Conservation (phyloP, 2,888 invertebrate genomes). For the Meliscaeva auricollis region DNA sequence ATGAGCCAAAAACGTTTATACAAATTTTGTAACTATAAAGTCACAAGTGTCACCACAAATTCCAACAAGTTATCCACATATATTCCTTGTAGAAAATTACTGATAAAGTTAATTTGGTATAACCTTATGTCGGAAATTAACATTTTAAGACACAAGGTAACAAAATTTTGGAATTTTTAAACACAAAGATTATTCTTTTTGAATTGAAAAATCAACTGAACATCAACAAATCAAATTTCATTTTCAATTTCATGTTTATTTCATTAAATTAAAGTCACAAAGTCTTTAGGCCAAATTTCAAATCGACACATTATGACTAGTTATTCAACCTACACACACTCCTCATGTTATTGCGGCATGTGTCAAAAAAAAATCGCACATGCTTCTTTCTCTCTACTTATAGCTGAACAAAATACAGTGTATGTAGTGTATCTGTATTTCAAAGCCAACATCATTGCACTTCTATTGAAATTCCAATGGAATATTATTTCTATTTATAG, state of each 20-base stretch:
- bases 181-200: neutral
- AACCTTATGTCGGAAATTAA: no score
- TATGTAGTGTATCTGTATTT: neutral
- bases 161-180: neutral
- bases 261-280: neutral
- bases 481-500: conserved; percentile 68
- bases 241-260: neutral
- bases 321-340: conserved; percentile 26
- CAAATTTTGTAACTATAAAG: no score
- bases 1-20: no score
- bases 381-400: neutral
- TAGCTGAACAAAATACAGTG: neutral
- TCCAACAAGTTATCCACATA: no score
- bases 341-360: conserved; percentile 39
- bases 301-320: conserved; percentile 7
- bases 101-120: no score
- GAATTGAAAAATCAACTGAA: neutral
- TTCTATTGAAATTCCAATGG: conserved; percentile 64
- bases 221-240: conserved; percentile 2
- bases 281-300: neutral
- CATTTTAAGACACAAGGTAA: neutral
- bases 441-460: conserved; percentile 58
- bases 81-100: no score
- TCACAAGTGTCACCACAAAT: no score
- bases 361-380: conserved; percentile 60